A percentile compares a stretch with the other conserved stretches of the same genome.
phyloP scores from a whole-genome alignment of 2,113 vertebrate genomes.

The Pithys albifrons region DNA sequence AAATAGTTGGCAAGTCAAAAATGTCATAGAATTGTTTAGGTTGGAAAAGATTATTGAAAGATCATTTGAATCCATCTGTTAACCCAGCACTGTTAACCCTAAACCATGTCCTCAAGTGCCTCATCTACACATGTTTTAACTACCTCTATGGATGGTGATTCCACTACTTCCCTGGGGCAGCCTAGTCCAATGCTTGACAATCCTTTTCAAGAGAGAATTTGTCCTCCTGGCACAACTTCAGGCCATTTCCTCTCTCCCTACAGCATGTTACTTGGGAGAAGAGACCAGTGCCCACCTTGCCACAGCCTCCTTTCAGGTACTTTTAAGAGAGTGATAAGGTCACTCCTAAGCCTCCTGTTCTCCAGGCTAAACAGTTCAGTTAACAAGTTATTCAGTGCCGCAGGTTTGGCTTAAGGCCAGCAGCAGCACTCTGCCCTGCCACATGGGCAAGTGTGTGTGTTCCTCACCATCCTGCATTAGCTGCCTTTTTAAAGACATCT shows the following conservation, averaged over 20 bases:
- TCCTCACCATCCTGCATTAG: not conserved
- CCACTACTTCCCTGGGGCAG: not conserved
- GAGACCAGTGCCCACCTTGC: not conserved
- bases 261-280: not conserved
- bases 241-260: not conserved
- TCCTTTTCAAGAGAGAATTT: not conserved
- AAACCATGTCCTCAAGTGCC: not conserved
- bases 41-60: not conserved
- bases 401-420: not conserved
- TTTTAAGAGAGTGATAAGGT: rapidly evolving
- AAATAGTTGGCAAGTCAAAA: not conserved
- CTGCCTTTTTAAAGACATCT: not conserved
- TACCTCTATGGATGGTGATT: not conserved
- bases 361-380: not conserved
- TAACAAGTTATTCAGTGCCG: not conserved
- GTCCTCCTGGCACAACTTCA: not conserved
- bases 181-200: not conserved
- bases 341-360: not conserved
- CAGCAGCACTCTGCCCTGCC: not conserved
- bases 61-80: not conserved
- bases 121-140: not conserved
- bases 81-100: not conserved
- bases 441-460: rapidly evolving
- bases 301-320: not conserved
- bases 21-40: not conserved